phyloP scores from a whole-genome alignment of 2,113 vertebrate genomes.

The Vombatus ursinus region DNA sequence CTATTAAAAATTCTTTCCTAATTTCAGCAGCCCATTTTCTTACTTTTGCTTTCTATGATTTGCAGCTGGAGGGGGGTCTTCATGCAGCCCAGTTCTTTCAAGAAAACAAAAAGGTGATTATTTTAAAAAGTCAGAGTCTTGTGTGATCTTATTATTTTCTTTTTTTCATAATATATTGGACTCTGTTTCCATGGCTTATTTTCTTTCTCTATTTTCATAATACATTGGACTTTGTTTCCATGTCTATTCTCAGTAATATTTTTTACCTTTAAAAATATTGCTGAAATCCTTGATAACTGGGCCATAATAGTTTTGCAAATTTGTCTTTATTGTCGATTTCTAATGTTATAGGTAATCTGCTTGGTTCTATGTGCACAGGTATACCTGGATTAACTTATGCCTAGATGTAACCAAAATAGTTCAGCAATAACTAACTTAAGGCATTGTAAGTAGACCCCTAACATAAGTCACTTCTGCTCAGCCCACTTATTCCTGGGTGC shows the following conservation, averaged over 20 bases:
- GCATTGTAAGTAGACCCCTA: not conserved
- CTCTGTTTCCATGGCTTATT: not conserved
- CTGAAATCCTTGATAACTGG: not conserved
- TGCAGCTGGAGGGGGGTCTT: constrained; percentile 95
- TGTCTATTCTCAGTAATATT: not conserved
- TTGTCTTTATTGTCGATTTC: not conserved
- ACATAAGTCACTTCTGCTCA: not conserved
- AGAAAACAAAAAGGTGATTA: constrained; percentile 99
- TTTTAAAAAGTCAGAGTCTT: constrained; percentile 71
- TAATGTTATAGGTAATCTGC: not conserved
- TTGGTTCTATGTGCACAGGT: not conserved
- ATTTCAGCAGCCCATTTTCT: constrained; percentile 71
- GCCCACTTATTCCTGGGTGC: not conserved
- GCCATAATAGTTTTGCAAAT: not conserved
- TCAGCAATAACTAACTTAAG: not conserved
- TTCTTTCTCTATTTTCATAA: not conserved
- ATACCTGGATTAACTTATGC: not conserved
- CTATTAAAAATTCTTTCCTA: constrained; percentile 74
- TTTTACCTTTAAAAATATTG: not conserved
- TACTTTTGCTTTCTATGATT: constrained; percentile 88
- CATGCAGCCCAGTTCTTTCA: constrained; percentile 95
- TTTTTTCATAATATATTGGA: not conserved
- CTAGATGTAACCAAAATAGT: not conserved
- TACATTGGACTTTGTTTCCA: fast-evolving
- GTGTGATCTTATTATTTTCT: not conserved